A percentile compares a stretch with the other conserved stretches of the same genome.
These are phyloP conservation scores for Crossaster papposus DNA, from an alignment of 53 echinoderm and acorn worm species.

Conservation along the genomic window DNA sequence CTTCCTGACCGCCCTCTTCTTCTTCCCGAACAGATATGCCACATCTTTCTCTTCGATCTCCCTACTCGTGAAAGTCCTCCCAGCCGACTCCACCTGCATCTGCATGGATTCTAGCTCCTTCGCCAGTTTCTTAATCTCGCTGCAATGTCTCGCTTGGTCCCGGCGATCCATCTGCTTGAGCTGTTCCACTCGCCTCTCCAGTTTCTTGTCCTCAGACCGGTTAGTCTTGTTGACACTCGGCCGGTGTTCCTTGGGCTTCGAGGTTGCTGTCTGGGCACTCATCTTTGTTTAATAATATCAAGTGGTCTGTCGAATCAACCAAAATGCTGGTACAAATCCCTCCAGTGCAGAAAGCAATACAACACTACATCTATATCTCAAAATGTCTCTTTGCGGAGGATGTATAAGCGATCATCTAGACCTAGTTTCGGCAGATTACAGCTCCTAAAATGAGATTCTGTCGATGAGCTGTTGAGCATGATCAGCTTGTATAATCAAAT, in stretches of 20 bases:
- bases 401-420: too few relatives aligned
- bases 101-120: slow-evolving; percentile 49
- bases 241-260: slow-evolving; percentile 39
- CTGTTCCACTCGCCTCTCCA: slow-evolving; percentile 51
- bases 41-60: slow-evolving; percentile 44
- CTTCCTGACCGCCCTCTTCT: slow-evolving; percentile 27
- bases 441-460: too few relatives aligned
- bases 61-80: slow-evolving; percentile 53
- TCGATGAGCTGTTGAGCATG: not conserved
- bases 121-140: slow-evolving; percentile 21
- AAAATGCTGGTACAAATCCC: not conserved
- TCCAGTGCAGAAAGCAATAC: not conserved
- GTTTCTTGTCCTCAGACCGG: slow-evolving; percentile 62
- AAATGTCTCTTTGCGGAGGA: not conserved
- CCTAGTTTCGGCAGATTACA: too few relatives aligned
- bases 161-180: slow-evolving; percentile 57
- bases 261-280: not conserved
- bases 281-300: not conserved
- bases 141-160: slow-evolving; percentile 46
- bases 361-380: not conserved
- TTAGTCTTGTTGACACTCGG: slow-evolving; percentile 61
- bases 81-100: slow-evolving; percentile 14
- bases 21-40: slow-evolving; percentile 57
- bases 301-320: not conserved
- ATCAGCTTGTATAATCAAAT: not conserved